Evolutionary conservation across 2,113 vertebrate species (phyloP), one percentile per base, ranked within the genome.

Genomic region (Myotis lucifugus): DNA sequence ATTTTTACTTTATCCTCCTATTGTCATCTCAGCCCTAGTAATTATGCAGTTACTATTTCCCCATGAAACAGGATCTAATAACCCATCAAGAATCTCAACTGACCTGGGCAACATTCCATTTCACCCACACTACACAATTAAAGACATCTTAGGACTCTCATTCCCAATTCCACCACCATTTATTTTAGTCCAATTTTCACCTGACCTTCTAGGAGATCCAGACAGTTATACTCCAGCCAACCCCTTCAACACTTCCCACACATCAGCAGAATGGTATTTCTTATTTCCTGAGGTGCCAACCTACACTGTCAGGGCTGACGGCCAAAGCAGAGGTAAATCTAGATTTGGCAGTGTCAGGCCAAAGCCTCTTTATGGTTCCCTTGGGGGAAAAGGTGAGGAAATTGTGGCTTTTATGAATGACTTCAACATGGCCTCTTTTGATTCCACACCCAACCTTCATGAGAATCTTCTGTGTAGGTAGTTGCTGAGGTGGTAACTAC

Each of bases 191-290:
- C 23, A 48, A 18, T 9, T 93, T 12, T 88, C 6, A 15, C 93
- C 79, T 5, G 95, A 72, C 3, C 83, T 98, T 15, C 3, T 85
- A 48, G 73, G 66, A 3, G 50, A 96, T 42, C 32, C 67, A 34
- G 67, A 92, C 67, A 95, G 93, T 23, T 94, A 91, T 3, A 92
- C 25, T 0, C 32, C 85, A 32, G 66, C 52, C 23, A 97, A 93
- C 13, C 50, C 61, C 0, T 23, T 93, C 13, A 70, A 77, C 5
- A 78, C 23, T 3, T 94, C 79, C 54, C 61, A 0, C 29, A 61
- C 9, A 93, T 92, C 19, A 82, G 56, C 56, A 12, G 37, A 15
- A 32, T 18, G 25, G 8, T 32, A 18, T 42, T 61, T 46, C 25
- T 82, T 29, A 4, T 29, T 29, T 64, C 72, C 25, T 3, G 14